These are phyloP conservation scores for Diplosoma virens DNA, from an alignment of 23 tunicate genomes.

Conservation along the genomic window DNA sequence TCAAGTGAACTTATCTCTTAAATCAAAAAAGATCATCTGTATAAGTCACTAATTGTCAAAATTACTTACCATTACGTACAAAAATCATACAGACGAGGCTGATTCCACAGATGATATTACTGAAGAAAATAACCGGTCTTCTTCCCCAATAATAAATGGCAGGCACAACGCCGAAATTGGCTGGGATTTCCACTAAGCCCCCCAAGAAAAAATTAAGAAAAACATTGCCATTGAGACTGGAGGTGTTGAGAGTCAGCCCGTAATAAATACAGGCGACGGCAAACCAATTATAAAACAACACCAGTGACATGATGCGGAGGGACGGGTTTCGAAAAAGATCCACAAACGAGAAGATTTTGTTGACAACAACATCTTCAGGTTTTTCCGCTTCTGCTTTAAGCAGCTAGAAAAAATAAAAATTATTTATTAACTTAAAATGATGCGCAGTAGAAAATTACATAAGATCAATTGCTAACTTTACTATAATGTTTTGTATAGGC, in stretches of 20 bases:
- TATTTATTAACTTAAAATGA: not conserved
- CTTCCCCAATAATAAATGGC: slow-evolving; percentile 56
- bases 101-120: slow-evolving; percentile 52
- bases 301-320: slow-evolving; percentile 31
- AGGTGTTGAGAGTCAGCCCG: slow-evolving; percentile 71
- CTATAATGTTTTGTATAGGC: too few species aligned
- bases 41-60: too few species aligned
- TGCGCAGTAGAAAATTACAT: too few species aligned
- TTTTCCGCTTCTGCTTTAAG: not conserved
- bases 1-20: too few species aligned
- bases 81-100: slow-evolving; percentile 54
- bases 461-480: too few species aligned
- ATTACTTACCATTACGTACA: slow-evolving; percentile 48
- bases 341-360: not conserved
- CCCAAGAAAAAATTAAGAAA: slow-evolving; percentile 63
- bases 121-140: slow-evolving; percentile 34
- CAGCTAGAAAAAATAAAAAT: not conserved
- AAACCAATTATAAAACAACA: slow-evolving; percentile 76
- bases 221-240: slow-evolving; percentile 35
- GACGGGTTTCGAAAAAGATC: slow-evolving; percentile 37
- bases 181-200: slow-evolving; percentile 82
- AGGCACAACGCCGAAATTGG: slow-evolving; percentile 47
- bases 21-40: too few species aligned
- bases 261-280: slow-evolving; percentile 68
- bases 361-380: not conserved